Base-by-base conservation (phyloP, 2,113 vertebrate species). In the Gallinago jamesoni region DNA sequence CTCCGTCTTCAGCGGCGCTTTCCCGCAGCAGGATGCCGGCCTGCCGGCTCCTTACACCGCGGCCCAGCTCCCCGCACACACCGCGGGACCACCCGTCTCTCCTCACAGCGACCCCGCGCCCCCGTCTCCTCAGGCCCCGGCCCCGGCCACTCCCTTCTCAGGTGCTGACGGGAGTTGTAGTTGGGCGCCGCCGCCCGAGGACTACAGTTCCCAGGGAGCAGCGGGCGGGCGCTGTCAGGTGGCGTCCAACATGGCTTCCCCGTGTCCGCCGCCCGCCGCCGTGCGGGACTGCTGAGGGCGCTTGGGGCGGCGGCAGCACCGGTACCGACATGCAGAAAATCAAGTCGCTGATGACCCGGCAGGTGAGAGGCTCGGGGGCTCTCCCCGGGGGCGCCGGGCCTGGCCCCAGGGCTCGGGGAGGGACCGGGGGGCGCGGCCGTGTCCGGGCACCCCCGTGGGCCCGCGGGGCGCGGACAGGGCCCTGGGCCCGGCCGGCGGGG, bases 311-410 rank as follows among this genome's bases (percentile, higher is more conserved):
- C 13, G n/a, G 30, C 4, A 35, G 30, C 8, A 20, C 37, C 53
- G 69, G 63, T n/a, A 63, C 76, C 67, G 68, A 23, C 94, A 99
- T 99, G 99, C 99, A 99, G 97, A 99, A 99, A 97, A 99, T 99
- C 81, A 99, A 99, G 96, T 99, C 99, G 63, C 98, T 99, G 27
- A 99, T 99, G 99, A 97, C 99, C 98, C 99, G 99, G 20, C 99
- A 99, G 99, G 99, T 99, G 97, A 98, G 98, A 24, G 18, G 37
- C 30, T 59, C 6, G 33, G 52, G 33, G 27, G 12, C n/a, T 60
- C 24, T 78, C 15, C 28, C n/a, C 9, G 37, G 52, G 23, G 30
- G 25, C 15, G 24, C 43, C 28, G 9, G 7, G 47, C 23, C 62
- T 24, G 60, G 56, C 24, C 59, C 47, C 59, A 13, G 7, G 31